Conservation (phyloP, 2,888 invertebrate genomes). For the Caradrina clavipalpis region DNA sequence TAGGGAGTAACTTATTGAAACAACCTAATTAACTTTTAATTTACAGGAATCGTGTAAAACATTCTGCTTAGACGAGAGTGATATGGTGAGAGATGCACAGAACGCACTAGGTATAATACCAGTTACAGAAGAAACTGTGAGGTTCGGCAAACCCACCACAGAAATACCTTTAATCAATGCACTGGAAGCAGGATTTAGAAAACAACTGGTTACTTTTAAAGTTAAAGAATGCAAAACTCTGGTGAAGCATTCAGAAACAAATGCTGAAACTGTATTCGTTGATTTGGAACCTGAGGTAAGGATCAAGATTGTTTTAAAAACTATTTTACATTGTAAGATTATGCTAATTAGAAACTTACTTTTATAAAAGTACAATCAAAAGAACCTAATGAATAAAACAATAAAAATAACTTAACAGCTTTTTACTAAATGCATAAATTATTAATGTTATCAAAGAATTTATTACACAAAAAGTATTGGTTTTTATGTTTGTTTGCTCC, state of each 20-base stretch:
- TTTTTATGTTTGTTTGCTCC: too few relatives aligned
- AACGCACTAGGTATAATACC: constrained; percentile 94
- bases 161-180: constrained; percentile 73
- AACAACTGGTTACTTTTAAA: constrained; percentile 87
- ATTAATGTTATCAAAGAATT: too few relatives aligned
- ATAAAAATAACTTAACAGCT: neutral
- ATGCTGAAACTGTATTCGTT: constrained; percentile 91
- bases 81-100: constrained; percentile 95
- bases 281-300: constrained; percentile 88
- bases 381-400: neutral
- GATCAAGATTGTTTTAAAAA: constrained; percentile 6
- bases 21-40: neutral
- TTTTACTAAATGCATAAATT: too few relatives aligned
- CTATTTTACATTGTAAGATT: neutral
- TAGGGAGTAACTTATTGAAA: too few relatives aligned
- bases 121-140: constrained; percentile 94
- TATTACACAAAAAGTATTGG: too few relatives aligned
- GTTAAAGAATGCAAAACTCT: constrained; percentile 90
- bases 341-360: neutral
- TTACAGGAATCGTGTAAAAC: constrained; percentile 96
- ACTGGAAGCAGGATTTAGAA: constrained; percentile 80
- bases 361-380: neutral
- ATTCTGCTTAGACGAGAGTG: constrained; percentile 97
- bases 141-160: constrained; percentile 91
- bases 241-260: constrained; percentile 88